Conservation (phyloP, 2,888 invertebrate genomes). For the Gymnoscelis rufifasciata region DNA sequence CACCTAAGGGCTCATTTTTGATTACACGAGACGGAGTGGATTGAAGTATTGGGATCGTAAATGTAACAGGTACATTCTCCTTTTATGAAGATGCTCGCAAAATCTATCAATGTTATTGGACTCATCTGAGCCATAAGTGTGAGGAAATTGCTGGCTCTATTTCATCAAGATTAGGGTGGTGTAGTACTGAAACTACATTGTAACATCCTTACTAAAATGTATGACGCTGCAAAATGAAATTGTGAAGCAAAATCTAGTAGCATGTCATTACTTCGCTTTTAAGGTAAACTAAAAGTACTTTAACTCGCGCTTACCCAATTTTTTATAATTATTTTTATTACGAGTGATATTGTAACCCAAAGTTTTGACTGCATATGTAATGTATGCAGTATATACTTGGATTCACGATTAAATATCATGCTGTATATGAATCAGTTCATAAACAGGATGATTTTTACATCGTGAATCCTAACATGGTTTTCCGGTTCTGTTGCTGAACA, state of each 20-base stretch:
- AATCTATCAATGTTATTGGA: constrained; percentile 29
- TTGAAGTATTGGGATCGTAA: constrained; percentile 46
- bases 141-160: background rate
- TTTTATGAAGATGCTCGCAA: constrained; percentile 39
- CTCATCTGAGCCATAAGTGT: constrained; percentile 2
- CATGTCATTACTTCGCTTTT: background rate
- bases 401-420: no score
- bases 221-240: background rate
- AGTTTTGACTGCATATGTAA: no score
- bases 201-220: background rate
- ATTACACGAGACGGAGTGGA: constrained; percentile 34
- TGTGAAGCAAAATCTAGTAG: background rate
- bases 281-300: background rate
- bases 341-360: no score
- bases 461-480: no score
- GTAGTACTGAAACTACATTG: background rate
- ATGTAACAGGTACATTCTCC: constrained; percentile 44
- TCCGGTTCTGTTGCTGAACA: no score
- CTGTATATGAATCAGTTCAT: no score
- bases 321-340: no score
- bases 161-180: no score
- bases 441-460: no score
- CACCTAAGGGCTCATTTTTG: constrained; percentile 38
- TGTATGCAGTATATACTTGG: no score
- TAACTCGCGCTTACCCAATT: no score